These are phyloP conservation scores for Stenotaenia linearis DNA, from an alignment of 2,888 invertebrate species.

Conservation along the genomic window DNA sequence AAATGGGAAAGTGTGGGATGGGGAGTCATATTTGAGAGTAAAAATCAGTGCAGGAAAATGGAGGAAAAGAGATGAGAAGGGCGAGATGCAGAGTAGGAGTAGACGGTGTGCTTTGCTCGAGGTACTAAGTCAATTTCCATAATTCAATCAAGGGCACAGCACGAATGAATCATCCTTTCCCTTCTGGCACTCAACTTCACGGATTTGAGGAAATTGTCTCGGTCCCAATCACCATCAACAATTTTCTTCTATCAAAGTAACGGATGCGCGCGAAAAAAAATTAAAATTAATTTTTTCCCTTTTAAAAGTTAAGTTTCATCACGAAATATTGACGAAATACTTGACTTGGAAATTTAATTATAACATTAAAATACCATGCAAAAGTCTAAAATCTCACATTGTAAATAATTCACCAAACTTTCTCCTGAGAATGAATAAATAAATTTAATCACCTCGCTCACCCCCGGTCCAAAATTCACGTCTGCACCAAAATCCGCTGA, in stretches of 20 bases:
- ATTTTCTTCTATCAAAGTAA: background rate
- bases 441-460: background rate
- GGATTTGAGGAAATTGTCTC: constrained; percentile 24
- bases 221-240: background rate
- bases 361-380: too few relatives aligned
- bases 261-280: background rate
- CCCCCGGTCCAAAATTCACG: background rate
- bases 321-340: too few relatives aligned
- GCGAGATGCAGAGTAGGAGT: background rate
- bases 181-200: constrained; percentile 9
- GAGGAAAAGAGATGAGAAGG: background rate
- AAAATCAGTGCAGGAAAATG: constrained; percentile 10
- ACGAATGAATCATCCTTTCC: constrained; percentile 28
- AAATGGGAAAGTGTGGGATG: constrained; percentile 12
- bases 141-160: constrained; percentile 17
- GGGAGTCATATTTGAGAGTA: background rate
- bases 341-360: too few relatives aligned
- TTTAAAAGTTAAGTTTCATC: too few relatives aligned
- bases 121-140: constrained; percentile 29
- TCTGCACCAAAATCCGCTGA: background rate
- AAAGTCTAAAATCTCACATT: background rate
- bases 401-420: background rate
- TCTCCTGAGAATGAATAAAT: background rate
- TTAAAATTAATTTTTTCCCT: background rate
- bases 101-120: constrained; percentile 21